Evolutionary conservation across 2,888 invertebrate genomes (phyloP).

Genomic region (Apodemia zela): DNA sequence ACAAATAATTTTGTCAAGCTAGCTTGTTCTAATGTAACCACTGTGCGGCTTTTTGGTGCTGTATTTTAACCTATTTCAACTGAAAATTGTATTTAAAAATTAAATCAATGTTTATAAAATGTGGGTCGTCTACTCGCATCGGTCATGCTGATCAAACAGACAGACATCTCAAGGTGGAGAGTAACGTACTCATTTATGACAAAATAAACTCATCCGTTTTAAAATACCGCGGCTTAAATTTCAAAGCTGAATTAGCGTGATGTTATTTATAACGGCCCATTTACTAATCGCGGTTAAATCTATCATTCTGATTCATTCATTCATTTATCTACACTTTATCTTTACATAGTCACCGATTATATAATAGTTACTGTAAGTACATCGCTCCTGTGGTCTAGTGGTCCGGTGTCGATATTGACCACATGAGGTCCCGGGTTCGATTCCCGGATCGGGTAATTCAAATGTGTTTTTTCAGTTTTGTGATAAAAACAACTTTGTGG

Average conservation of each 20-base stretch:
- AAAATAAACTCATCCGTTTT: constrained; percentile 23
- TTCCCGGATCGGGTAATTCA: no score
- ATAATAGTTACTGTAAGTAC: no score
- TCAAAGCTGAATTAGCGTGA: constrained; percentile 12
- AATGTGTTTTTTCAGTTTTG: no score
- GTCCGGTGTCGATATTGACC: no score
- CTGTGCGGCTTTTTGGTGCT: no score
- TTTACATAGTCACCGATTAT: no score
- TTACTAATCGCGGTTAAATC: background rate
- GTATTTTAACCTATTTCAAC: background rate
- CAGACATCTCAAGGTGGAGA: constrained; percentile 35
- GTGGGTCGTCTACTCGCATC: constrained; percentile 29
- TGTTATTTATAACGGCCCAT: constrained; percentile 14
- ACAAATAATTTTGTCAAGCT: no score
- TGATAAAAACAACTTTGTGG: no score
- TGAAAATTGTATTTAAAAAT: background rate
- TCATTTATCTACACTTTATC: background rate
- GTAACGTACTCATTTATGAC: constrained; percentile 13
- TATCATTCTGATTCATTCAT: background rate
- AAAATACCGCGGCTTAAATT: constrained; percentile 5
- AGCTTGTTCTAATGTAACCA: no score
- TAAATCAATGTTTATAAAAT: constrained; percentile 17
- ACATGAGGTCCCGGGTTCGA: no score
- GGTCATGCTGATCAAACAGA: constrained; percentile 37
- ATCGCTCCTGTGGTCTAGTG: no score